Percentiles rank a stretch among this genome's conserved stretches.
Evolutionary conservation across 1,140 invertebrate species (phyloP).

Genomic region (Maniola jurtina): DNA sequence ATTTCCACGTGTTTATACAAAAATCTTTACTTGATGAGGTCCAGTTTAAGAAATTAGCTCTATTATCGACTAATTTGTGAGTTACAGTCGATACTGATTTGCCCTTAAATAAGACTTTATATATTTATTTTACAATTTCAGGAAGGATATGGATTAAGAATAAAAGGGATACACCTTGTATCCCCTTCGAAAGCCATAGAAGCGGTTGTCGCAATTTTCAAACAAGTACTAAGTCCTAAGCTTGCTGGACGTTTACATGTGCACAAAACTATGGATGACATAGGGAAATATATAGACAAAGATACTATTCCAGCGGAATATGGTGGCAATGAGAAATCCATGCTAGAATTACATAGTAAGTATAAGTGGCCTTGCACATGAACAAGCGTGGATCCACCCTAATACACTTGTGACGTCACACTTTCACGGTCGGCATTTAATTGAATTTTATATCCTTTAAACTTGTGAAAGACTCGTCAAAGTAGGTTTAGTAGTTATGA

Average conservation of each 20-base stretch:
- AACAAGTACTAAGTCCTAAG: constrained; percentile 38
- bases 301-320: constrained; percentile 42
- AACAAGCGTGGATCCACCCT: neutral
- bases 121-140: no score
- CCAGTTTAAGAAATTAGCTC: no score
- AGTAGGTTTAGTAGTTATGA: no score
- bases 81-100: no score
- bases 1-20: no score
- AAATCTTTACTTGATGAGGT: no score
- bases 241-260: constrained; percentile 32
- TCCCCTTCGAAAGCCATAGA: constrained; percentile 39
- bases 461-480: no score
- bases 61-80: no score
- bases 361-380: constrained; percentile 1
- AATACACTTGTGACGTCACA: no score
- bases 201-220: constrained; percentile 35
- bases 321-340: constrained; percentile 41
- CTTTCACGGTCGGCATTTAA: no score
- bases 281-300: constrained; percentile 36
- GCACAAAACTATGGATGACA: constrained; percentile 32
- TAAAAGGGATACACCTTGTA: constrained; percentile 40
- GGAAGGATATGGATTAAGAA: constrained; percentile 44
- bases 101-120: no score
- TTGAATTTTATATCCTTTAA: no score
- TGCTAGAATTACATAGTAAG: constrained; percentile 39